These are phyloP conservation scores for Hedya salicella DNA, from an alignment of 2,888 invertebrate species.

Conservation along the genomic window DNA sequence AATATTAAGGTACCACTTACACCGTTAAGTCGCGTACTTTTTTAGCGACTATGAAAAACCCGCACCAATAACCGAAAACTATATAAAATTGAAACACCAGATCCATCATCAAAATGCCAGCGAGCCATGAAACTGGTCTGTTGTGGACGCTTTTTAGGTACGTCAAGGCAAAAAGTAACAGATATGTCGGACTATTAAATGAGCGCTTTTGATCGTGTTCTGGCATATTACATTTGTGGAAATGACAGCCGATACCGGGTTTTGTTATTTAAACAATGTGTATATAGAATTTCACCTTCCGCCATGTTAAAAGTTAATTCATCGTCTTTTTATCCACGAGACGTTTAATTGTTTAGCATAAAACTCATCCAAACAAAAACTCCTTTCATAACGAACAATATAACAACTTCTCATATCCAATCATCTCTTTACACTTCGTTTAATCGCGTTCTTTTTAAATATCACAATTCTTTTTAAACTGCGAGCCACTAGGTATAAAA, in stretches of 20 bases:
- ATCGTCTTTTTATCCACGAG: too few relatives aligned
- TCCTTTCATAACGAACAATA: too few relatives aligned
- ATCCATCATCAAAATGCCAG: slow-evolving; percentile 3
- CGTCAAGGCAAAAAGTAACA: slow-evolving; percentile 1
- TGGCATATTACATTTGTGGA: neutral
- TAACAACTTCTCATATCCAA: too few relatives aligned
- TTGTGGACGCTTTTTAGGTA: neutral
- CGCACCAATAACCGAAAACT: neutral
- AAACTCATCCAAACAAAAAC: too few relatives aligned
- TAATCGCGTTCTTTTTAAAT: neutral
- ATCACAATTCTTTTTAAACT: neutral
- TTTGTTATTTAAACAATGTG: neutral
- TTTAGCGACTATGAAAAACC: neutral
- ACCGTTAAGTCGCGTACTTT: neutral
- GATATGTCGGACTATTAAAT: slow-evolving; percentile 7
- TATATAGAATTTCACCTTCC: too few relatives aligned
- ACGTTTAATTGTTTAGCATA: too few relatives aligned
- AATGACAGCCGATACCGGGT: neutral
- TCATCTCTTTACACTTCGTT: too few relatives aligned
- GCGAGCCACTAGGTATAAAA: neutral
- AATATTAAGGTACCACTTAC: too few relatives aligned
- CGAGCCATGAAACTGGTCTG: neutral
- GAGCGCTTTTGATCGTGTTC: neutral
- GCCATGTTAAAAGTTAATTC: too few relatives aligned
- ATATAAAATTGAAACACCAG: slow-evolving; percentile 4